A percentile compares a stretch with the other conserved stretches of the same genome.
phyloP scores from a whole-genome alignment of 2,888 invertebrate genomes.

The Cerastoderma edule region DNA sequence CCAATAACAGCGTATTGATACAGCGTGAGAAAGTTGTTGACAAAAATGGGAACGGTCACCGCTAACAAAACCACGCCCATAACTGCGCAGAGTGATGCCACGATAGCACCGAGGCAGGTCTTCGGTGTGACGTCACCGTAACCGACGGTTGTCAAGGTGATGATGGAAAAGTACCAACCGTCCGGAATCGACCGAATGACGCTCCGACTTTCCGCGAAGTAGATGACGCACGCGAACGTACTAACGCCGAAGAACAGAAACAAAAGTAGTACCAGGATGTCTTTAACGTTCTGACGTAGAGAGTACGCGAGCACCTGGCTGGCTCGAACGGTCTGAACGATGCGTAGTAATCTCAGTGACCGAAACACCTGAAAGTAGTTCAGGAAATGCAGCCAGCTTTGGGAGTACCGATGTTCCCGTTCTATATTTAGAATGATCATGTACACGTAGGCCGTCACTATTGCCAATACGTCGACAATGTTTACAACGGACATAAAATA shows the following conservation, averaged over 20 bases:
- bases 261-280: conserved; percentile 41
- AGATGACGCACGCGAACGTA: conserved; percentile 50
- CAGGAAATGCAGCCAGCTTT: conserved; percentile 41
- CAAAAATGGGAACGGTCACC: conserved; percentile 59
- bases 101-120: conserved; percentile 40
- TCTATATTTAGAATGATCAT: conserved; percentile 16
- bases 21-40: conserved; percentile 60
- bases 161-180: conserved; percentile 61
- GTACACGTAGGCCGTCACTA: conserved; percentile 36
- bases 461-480: conserved; percentile 51
- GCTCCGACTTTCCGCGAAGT: conserved; percentile 48
- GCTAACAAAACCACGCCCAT: conserved; percentile 58
- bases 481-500: conserved; percentile 45
- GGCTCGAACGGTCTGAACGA: conserved; percentile 55
- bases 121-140: conserved; percentile 62
- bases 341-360: conserved; percentile 50
- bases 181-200: conserved; percentile 48
- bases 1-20: conserved; percentile 54
- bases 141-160: conserved; percentile 65
- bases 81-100: conserved; percentile 47
- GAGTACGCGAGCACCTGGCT: conserved; percentile 52
- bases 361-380: conserved; percentile 54
- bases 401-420: conserved; percentile 37
- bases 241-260: conserved; percentile 52
- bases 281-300: conserved; percentile 46